Evolutionary conservation across 2,797 vertebrate species (phyloP), one percentile per base, ranked within the genome.

Genomic region (Pseudotriccus pelzelni): DNA sequence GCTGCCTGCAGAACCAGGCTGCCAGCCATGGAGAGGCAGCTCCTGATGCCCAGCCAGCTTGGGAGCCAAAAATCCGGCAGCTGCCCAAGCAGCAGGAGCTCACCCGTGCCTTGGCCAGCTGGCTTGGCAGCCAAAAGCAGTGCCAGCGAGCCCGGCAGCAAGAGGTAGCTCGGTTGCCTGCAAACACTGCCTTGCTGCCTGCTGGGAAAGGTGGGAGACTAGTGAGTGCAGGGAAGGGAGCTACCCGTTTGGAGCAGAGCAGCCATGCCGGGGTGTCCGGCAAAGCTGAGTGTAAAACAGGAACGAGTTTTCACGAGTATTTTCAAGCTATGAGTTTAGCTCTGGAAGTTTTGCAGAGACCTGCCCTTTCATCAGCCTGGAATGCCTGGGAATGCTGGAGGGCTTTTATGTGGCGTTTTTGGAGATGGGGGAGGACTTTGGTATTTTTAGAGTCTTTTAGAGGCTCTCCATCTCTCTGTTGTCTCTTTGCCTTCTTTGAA

Each of bases 381-480:
- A 76, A 41, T 23, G 82, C 41, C 43, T 25, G 18, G 68, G 53
- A 87, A 44, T 1, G 3, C 32, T 77, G 39, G 34, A 49, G 11
- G 22, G 17, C 5, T 70, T 90, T 93, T 37, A 59, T 58, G 87
- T 53, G 69, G 76, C 24, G 3, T 59, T 94, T 93, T 77, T 79
- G 56, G 73, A 83, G 39, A 30, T 36, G 32, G 44, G 39, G 84
- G 64, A 92, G 69, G 84, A 78, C 23, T 86, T 75, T 1, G 44
- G 81, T 92, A 60, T 74, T 91, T 95, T 95, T 89, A 87, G 81
- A 82, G 75, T 46, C 50, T 89, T 95, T 95, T 85, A 87, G 81
- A 79, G 75, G 56, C 50, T 91, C 63, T 93, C 46, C 58, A 78
- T 81, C 55, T 90, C 58, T 60, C 46, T 79, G 39, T 69, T 66